Base-by-base conservation (phyloP, 2,797 vertebrate species). In the Dermochelys coriacea region DNA sequence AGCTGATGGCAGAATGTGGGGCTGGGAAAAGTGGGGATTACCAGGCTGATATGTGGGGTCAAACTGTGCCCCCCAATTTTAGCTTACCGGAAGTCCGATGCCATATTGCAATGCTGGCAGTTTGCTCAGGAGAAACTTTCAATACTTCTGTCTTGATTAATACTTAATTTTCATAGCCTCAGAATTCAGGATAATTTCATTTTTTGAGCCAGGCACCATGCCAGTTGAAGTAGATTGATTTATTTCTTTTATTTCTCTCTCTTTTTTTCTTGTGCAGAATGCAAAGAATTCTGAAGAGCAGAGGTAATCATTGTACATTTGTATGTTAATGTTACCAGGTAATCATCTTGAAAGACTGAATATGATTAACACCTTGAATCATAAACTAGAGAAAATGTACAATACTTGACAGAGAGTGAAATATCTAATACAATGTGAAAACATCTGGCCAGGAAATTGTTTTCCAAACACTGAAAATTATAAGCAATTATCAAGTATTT, bases 401-500 rank as follows among this genome's bases (percentile, higher is more conserved):
- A 91, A 51, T 55, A 41, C 81, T 96, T 94, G 90, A 91, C 90
- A 96, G 85, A 84, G 79, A 96, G 19, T 54, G 87, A 93, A 95
- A 93, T 89, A 94, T 96, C 96, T 92, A 96, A 93, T 81, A 97
- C 85, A 94, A 78, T 54, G 82, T 88, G 85, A 94, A 97, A 96
- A 95, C 96, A 96, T 97, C 96, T 98, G 96, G 95, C 85, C 91
- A 94, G 93, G 93, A 98, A 97, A 97, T 97, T 97, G 93, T 95
- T 98, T 98, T 96, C 94, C 93, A 95, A 97, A 98, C 91, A 95
- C 74, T 95, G 97, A 94, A 96, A 98, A 97, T 97, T 95, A 95
- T 93, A 97, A 96, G 96, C 93, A 98, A 96, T 98, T 97, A 97
- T 96, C 92, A 96, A 97, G 91, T 97, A 80, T 97, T 97, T 98